These are phyloP conservation scores for Lagopus leucura DNA, from an alignment of 2,113 vertebrate species.

Conservation along the genomic window DNA sequence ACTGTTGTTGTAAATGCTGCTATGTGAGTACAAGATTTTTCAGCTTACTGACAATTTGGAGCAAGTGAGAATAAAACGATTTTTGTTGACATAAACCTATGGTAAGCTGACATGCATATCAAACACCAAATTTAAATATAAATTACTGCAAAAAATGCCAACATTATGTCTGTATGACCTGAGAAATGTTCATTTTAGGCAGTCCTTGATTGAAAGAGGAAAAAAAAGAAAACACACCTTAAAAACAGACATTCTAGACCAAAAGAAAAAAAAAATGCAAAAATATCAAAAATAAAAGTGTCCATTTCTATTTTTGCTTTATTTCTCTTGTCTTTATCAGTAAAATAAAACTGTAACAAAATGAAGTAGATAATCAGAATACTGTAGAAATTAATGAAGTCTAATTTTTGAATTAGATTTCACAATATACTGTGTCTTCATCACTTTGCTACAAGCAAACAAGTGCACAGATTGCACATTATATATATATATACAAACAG, in stretches of 20 bases:
- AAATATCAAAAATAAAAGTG: not conserved
- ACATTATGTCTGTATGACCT: not conserved
- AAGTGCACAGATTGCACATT: not conserved
- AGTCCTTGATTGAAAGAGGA: not conserved
- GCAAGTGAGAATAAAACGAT: constrained; percentile 34
- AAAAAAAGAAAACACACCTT: not conserved
- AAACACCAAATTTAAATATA: not conserved
- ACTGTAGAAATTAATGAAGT: not conserved
- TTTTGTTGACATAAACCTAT: not conserved
- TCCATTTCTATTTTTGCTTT: not conserved
- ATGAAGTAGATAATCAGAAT: not conserved
- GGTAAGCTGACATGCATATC: not conserved
- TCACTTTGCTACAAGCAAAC: not conserved
- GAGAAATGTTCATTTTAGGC: not conserved
- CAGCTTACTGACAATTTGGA: constrained; percentile 4
- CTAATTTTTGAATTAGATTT: not conserved
- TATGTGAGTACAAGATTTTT: not conserved
- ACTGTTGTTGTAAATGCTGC: constrained; percentile 16
- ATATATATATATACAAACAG: not conserved
- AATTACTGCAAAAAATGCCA: not conserved
- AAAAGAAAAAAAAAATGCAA: not conserved
- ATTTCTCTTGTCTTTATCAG: not conserved
- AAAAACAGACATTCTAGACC: not conserved
- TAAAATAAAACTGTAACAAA: not conserved
- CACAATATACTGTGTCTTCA: fast-evolving